Base-by-base conservation (phyloP, 2,797 vertebrate species). In the Thaleichthys pacificus region DNA sequence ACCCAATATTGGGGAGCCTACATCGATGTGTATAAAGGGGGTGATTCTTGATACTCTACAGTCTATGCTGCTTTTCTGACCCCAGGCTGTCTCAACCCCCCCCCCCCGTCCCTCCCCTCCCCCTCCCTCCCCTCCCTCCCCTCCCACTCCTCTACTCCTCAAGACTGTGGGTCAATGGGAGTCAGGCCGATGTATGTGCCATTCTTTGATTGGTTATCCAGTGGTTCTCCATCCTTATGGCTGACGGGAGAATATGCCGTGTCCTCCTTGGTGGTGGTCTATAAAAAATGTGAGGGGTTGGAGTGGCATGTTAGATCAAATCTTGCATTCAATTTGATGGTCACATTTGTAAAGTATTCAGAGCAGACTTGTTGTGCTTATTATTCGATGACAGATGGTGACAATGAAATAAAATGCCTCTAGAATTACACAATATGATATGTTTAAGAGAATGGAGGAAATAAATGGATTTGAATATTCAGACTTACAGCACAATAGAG, bases 401-500 rank as follows among this genome's bases (percentile, higher is more conserved):
- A n/a, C 51, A 54, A n/a, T 54, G 4, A 54, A 17, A 19, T 54
- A 0, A 54, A 17, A 17, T 9, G 51, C 15, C 15, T 19, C 19
- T 19, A 54, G 51, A 54, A 51, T 51, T 2, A 17, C 2, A 30
- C 24, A 62, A 5, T 26, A 14, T 14, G 60, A 28, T 4, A 62
- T 32, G 28, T 32, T 32, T n/a, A 63, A n/a, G 30, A 62, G 28
- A 63, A 63, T 1, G 26, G 17, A 14, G 26, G 22, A 24, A 24
- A 14, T 49, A 17, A 24, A 12, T 49, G 9, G 11, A 66, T 47
- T 21, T 7, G 71, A 78, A 5, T 28, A 60, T 63, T n/a, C 61
- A 72, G 35, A 93, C 91, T 91, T 91, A 92, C 91, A 75, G 72
- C 21, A 61, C 49, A 62, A 88, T 82, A 82, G 70, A 79, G 66